Evolutionary conservation across 2,113 vertebrate species (phyloP).

Genomic region (Manacus vitellinus): DNA sequence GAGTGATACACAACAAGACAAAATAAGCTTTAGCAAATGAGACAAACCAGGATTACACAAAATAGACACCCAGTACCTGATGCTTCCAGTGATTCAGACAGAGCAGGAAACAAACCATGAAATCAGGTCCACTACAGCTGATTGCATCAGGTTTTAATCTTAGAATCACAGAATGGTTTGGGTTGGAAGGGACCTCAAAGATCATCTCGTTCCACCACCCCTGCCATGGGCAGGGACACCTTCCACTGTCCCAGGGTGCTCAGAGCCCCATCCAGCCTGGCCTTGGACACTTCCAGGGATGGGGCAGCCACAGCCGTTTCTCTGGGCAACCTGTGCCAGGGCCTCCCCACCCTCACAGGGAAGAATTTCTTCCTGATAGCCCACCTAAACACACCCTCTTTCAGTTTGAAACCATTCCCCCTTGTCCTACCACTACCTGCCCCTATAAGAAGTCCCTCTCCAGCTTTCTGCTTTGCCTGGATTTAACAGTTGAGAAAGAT

Average conservation of each 20-base stretch:
- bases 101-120: not conserved
- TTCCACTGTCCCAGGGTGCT: rapidly evolving
- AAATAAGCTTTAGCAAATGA: not conserved
- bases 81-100: not conserved
- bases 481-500: not conserved
- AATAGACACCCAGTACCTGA: not conserved
- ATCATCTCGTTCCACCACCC: not conserved
- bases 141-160: not conserved
- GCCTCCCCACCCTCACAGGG: rapidly evolving
- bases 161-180: not conserved
- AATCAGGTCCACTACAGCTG: not conserved
- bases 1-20: not conserved
- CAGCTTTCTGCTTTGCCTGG: not conserved
- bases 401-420: rapidly evolving
- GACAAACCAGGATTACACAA: not conserved
- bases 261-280: not conserved
- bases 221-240: not conserved
- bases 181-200: not conserved
- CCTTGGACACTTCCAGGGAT: not conserved
- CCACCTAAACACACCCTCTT: rapidly evolving
- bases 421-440: not conserved
- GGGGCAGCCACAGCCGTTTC: not conserved
- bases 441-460: not conserved
- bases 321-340: not conserved
- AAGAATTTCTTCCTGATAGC: rapidly evolving